phyloP scores from a whole-genome alignment of 2,797 vertebrate genomes.

The Naso thynnoides region DNA sequence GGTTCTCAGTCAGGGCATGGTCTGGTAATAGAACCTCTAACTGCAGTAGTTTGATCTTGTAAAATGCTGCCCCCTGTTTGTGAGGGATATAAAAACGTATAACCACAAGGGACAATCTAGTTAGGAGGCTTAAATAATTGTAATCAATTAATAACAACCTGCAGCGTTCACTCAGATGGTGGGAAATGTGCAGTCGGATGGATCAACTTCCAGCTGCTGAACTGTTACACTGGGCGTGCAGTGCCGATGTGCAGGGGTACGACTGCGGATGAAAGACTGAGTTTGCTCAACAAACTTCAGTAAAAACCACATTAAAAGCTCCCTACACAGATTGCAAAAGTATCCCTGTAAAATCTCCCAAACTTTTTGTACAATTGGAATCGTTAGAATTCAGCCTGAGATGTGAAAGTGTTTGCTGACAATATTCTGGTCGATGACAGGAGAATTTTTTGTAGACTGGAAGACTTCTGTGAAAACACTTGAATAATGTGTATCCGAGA shows the following conservation, averaged over 20 bases:
- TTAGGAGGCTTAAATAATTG: background rate
- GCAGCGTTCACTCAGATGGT: background rate
- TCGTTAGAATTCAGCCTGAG: background rate
- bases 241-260: conserved; percentile 1
- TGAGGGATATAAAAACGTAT: background rate
- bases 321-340: background rate
- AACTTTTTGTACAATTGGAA: background rate
- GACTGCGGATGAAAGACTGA: conserved; percentile 1
- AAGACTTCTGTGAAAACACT: too few relatives aligned
- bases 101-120: background rate
- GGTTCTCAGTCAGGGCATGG: too few relatives aligned
- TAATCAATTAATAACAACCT: background rate
- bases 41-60: too few relatives aligned
- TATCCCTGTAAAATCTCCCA: background rate
- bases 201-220: background rate
- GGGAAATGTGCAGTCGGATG: background rate
- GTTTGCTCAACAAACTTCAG: conserved; percentile 11
- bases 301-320: background rate
- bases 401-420: conserved; percentile 5
- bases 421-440: background rate
- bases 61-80: too few relatives aligned
- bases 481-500: too few relatives aligned
- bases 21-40: too few relatives aligned
- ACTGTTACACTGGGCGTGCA: background rate
- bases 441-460: background rate